phyloP scores from a whole-genome alignment of 2,113 vertebrate species.

The Romanogobio albipinnatus region DNA sequence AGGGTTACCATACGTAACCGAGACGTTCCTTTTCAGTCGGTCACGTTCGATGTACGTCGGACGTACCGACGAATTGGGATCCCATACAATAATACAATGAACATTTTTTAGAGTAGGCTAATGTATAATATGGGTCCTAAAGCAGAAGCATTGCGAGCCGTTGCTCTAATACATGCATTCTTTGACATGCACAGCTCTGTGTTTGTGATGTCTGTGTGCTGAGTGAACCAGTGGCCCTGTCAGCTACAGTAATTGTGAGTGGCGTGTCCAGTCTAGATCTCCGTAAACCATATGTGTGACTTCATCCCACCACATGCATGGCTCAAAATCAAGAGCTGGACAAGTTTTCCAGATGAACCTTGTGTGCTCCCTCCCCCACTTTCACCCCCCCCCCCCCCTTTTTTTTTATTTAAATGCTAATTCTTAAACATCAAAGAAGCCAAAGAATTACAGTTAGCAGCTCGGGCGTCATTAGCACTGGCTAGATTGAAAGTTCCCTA shows the following conservation, averaged over 20 bases:
- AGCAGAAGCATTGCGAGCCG: background rate
- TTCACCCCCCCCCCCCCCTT: background rate
- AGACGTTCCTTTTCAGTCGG: too few relatives aligned
- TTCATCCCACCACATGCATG: constrained; percentile 21
- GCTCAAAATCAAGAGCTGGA: constrained; percentile 21
- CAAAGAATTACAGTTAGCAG: constrained; percentile 37
- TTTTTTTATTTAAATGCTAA: constrained; percentile 45
- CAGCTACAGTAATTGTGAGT: constrained; percentile 38
- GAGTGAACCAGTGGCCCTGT: constrained; percentile 26
- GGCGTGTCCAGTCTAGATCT: constrained; percentile 32
- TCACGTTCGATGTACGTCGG: too few relatives aligned
- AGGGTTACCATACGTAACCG: too few relatives aligned
- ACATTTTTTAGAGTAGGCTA: background rate
- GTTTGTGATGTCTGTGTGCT: background rate
- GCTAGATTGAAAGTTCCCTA: constrained; percentile 21
- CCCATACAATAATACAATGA: too few relatives aligned
- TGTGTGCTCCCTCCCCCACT: background rate
- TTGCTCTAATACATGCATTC: constrained; percentile 1
- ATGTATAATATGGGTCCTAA: background rate
- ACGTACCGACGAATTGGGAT: too few relatives aligned
- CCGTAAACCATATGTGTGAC: constrained; percentile 33
- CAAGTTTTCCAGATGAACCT: constrained; percentile 40
- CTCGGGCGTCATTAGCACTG: constrained; percentile 36
- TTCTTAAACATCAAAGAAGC: constrained; percentile 37
- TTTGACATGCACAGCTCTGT: background rate